Percentiles rank a stretch among this genome's conserved stretches.
These are phyloP conservation scores for Xiphorhynchus erythropygius DNA, from an alignment of 2,797 vertebrate genomes.

Conservation along the genomic window DNA sequence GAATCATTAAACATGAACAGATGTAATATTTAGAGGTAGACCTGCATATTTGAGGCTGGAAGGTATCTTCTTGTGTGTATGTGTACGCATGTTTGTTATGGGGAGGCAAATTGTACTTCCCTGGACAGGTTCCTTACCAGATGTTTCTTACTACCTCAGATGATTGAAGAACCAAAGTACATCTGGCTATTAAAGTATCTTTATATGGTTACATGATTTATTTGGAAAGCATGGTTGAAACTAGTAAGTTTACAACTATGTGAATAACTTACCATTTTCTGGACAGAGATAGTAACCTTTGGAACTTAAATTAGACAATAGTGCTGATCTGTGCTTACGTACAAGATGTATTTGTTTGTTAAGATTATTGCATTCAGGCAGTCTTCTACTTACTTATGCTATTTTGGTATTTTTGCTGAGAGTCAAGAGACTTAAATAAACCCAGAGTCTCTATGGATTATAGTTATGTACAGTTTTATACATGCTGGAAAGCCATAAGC, in stretches of 20 bases:
- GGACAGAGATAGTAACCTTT: slow-evolving; percentile 27
- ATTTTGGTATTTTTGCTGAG: slow-evolving; percentile 46
- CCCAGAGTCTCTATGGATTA: slow-evolving; percentile 40
- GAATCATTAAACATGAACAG: slow-evolving; percentile 43
- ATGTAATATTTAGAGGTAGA: slow-evolving; percentile 18
- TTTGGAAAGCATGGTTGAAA: slow-evolving; percentile 44
- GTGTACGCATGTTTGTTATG: slow-evolving; percentile 7
- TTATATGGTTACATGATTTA: slow-evolving; percentile 69
- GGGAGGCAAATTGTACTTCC: slow-evolving; percentile 34
- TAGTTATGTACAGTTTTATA: slow-evolving; percentile 64
- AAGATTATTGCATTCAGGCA: slow-evolving; percentile 41
- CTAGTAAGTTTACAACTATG: slow-evolving; percentile 39
- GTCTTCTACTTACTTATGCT: slow-evolving; percentile 24
- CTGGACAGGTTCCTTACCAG: slow-evolving; percentile 71
- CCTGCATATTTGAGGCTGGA: slow-evolving; percentile 37
- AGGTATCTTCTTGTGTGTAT: not conserved
- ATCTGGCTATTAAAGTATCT: slow-evolving; percentile 73
- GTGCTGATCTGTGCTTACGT: slow-evolving; percentile 25
- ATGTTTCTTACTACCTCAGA: slow-evolving; percentile 69
- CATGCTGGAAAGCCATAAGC: slow-evolving; percentile 66
- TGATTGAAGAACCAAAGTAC: slow-evolving; percentile 63
- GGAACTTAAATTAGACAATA: slow-evolving; percentile 38
- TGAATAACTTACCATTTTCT: slow-evolving; percentile 49
- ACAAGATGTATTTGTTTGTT: not conserved
- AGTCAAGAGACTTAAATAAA: slow-evolving; percentile 67